Percentiles rank a stretch among this genome's conserved stretches.
Conservation (phyloP, 2,113 vertebrate species). For the Thamnophis sirtalis region DNA sequence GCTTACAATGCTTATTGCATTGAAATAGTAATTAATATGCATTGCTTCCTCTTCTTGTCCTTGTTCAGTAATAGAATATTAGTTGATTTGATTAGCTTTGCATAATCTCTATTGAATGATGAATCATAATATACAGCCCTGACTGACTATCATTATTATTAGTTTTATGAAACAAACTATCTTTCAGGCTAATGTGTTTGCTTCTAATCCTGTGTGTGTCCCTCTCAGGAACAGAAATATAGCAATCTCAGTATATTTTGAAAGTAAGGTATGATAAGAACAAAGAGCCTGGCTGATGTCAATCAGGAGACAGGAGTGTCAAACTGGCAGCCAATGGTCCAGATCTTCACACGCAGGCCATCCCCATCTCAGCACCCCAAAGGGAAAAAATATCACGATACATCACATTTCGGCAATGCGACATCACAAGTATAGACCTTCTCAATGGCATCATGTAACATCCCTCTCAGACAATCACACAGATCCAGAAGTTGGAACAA, state of each 20-base stretch:
- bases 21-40: not conserved
- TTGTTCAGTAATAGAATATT: too few relatives aligned
- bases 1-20: not conserved
- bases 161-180: not conserved
- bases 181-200: not conserved
- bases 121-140: not conserved
- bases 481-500: not conserved
- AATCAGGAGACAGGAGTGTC: not conserved
- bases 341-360: too few relatives aligned
- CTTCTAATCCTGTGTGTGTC: not conserved
- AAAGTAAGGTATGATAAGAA: not conserved
- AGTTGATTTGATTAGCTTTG: not conserved
- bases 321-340: too few relatives aligned
- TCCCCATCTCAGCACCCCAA: too few relatives aligned
- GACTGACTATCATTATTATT: not conserved
- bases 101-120: not conserved
- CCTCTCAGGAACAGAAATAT: not conserved
- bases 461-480: not conserved
- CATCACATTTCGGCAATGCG: too few relatives aligned
- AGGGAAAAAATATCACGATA: too few relatives aligned
- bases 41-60: not conserved
- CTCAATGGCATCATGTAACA: not conserved
- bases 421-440: not conserved
- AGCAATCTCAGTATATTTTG: not conserved
- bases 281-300: not conserved